phyloP scores from a whole-genome alignment of 1,140 invertebrate genomes.

The Leptinotarsa texana region DNA sequence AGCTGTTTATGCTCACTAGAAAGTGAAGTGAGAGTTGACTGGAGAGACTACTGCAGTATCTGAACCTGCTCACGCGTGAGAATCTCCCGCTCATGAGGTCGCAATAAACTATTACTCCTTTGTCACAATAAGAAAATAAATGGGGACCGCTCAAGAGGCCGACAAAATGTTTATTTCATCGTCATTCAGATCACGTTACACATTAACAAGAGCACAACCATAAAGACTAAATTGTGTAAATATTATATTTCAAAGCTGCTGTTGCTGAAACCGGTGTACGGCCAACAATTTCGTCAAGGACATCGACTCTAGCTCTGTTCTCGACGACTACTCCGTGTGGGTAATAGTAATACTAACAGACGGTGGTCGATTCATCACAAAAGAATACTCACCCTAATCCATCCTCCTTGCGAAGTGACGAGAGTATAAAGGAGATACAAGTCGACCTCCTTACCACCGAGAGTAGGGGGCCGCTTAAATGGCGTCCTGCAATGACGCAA shows the following conservation, averaged over 20 bases:
- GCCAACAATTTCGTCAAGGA: constrained; percentile 16
- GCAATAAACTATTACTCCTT: no score
- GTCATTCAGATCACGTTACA: neutral
- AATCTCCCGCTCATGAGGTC: no score
- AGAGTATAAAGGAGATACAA: constrained; percentile 86
- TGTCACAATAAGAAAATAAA: no score
- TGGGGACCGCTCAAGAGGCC: no score
- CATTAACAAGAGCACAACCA: neutral
- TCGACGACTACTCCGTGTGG: neutral
- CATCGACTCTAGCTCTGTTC: constrained; percentile 8
- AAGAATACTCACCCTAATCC: constrained; percentile 80
- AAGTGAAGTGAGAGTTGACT: no score
- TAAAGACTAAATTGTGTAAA: neutral
- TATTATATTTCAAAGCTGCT: neutral
- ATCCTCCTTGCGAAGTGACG: constrained; percentile 88
- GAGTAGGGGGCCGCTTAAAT: constrained; percentile 74
- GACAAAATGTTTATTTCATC: no score
- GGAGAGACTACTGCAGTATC: no score
- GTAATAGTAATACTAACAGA: neutral
- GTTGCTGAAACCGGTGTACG: neutral
- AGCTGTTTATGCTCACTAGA: no score
- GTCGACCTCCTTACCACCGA: constrained; percentile 88
- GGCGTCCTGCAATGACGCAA: constrained; percentile 68
- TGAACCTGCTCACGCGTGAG: no score
- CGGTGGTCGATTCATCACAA: neutral